Evolutionary conservation across 1,140 invertebrate genomes (phyloP), one percentile per base, ranked within the genome.

Genomic region (Drosophila ogumai): DNA sequence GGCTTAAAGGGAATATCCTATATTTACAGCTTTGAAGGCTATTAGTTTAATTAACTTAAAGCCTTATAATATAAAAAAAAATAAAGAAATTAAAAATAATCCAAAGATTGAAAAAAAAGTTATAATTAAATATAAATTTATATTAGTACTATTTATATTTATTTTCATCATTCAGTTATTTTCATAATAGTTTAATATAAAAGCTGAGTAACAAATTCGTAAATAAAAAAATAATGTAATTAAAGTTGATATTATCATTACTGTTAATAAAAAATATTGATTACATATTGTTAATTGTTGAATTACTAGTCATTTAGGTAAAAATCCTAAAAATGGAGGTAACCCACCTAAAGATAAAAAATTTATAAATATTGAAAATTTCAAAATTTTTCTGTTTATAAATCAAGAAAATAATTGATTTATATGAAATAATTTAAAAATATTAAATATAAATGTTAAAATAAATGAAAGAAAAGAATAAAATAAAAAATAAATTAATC

Each of bases 11-110:
- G 82, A 52, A 68, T 82, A 80, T 81, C 93, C 92, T 92, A 92
- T 93, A 93, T 93, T 92, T 85, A 93, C 87, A 94, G 93, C 93
- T 94, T 94, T 94, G 94, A 94, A 94, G 93, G 93, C 84, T 93
- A 93, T 93, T 93, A 94, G 93, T 94, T 94, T 94, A 67, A 81
- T 93, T 94, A 94, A 94, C 93, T 94, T 94, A 94, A 94, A 94
- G 92, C 92, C 91, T 94, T 93, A 93, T 72, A 87, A 60, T 79
- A 91, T 81, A 76, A 79, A 92, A 72, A 79, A 93, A 82, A 91
- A 90, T 82, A 82, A 72, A 68, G 79, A 81, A 77, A 81, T 86
- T 77, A 91, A 68, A 56, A 92, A 76, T 80, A 92, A 79, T 22
- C 84, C 76, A 68, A 79, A 82, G 87, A 86, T 74, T 65, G 77